A percentile compares a stretch with the other conserved stretches of the same genome.
Evolutionary conservation across 2,113 vertebrate species (phyloP).

Genomic region (Marcusenius ussheri): DNA sequence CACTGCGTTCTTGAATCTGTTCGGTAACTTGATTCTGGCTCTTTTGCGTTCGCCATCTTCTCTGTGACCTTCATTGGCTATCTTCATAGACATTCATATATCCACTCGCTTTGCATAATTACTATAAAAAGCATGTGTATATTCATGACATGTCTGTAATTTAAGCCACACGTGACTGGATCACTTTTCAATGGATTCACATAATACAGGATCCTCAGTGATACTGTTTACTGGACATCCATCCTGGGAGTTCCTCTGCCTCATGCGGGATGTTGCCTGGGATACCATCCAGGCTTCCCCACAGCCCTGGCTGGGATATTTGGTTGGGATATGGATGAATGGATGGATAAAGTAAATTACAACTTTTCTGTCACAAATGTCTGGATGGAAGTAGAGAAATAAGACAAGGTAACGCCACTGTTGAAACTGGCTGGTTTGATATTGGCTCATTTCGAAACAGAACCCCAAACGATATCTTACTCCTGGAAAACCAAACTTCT

Average conservation of each 20-base stretch:
- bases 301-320: background rate
- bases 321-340: background rate
- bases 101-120: background rate
- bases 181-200: background rate
- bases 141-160: background rate
- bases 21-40: background rate
- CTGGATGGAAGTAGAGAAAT: background rate
- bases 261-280: background rate
- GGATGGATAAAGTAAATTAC: background rate
- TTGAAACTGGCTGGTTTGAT: background rate
- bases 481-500: background rate
- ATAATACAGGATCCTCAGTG: background rate
- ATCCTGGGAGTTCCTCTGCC: background rate
- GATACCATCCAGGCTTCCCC: background rate
- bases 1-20: background rate
- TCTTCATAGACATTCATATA: background rate
- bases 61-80: background rate
- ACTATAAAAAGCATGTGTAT: background rate
- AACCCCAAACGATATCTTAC: background rate
- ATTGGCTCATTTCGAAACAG: background rate
- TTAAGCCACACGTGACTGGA: background rate
- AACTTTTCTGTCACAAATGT: background rate
- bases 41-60: background rate
- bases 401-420: background rate
- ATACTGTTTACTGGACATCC: background rate